Conservation (phyloP, 2,888 invertebrate species). For the Tricholauxania praeusta region DNA sequence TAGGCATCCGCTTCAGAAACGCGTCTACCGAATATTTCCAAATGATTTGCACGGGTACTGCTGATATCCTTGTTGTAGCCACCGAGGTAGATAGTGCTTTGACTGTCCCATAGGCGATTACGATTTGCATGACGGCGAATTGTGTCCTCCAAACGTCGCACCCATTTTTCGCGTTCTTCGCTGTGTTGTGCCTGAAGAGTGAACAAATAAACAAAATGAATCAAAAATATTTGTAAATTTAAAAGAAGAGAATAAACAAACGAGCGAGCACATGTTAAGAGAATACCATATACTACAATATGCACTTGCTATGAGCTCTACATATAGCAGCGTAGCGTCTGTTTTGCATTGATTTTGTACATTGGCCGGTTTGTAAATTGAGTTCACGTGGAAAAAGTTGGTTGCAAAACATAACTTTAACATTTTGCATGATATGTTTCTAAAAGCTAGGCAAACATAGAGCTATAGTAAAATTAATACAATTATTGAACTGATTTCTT, state of each 20-base stretch:
- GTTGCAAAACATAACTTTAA: no score
- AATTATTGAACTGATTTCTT: no score
- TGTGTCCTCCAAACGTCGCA: constrained; percentile 93
- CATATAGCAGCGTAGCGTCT: no score
- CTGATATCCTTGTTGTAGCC: constrained; percentile 70
- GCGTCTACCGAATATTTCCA: constrained; percentile 86
- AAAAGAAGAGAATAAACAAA: constrained; percentile 5
- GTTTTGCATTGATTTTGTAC: no score
- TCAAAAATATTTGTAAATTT: background rate
- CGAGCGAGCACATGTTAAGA: no score
- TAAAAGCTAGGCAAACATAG: no score
- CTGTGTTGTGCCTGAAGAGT: constrained; percentile 81
- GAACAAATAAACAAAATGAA: background rate
- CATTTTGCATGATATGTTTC: no score
- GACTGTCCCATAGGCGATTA: constrained; percentile 65
- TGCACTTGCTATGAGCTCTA: no score
- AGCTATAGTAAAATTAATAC: no score
- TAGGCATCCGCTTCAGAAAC: constrained; percentile 96
- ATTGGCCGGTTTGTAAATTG: no score
- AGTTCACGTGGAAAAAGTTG: no score
- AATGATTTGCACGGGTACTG: constrained; percentile 64
- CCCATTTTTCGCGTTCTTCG: constrained; percentile 96
- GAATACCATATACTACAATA: no score
- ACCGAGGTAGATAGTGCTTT: constrained; percentile 62
- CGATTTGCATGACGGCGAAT: constrained; percentile 85